Evolutionary conservation across 2,888 invertebrate species (phyloP).

Genomic region (Xylocampa areola): DNA sequence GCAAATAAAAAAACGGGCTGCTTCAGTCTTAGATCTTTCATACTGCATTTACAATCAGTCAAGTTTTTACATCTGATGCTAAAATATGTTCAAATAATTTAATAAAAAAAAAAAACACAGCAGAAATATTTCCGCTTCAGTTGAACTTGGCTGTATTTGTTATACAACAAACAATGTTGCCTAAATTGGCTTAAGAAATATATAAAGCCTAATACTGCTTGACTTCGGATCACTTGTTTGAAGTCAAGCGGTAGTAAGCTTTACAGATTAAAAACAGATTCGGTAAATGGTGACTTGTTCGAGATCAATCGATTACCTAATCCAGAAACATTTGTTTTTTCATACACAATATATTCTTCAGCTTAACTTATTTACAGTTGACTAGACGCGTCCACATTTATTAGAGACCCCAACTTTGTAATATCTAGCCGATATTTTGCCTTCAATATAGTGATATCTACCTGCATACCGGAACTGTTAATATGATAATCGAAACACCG

Average conservation of each 20-base stretch:
- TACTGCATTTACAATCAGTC: too few relatives aligned
- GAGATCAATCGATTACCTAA: constrained; percentile 23
- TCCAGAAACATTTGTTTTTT: too few relatives aligned
- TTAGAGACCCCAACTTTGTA: constrained; percentile 11
- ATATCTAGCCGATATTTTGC: not conserved
- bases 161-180: not conserved
- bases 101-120: too few relatives aligned
- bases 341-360: constrained; percentile 1
- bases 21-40: too few relatives aligned
- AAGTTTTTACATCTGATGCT: too few relatives aligned
- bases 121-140: too few relatives aligned
- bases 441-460: not conserved
- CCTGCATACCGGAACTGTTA: not conserved
- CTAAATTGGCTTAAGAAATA: constrained; percentile 9
- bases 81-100: too few relatives aligned
- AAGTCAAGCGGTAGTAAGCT: constrained; percentile 24
- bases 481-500: too few relatives aligned
- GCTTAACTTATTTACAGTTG: constrained; percentile 4
- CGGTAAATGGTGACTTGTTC: constrained; percentile 14
- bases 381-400: too few relatives aligned
- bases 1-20: too few relatives aligned
- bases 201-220: too few relatives aligned
- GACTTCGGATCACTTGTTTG: constrained; percentile 6
- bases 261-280: constrained; percentile 18
- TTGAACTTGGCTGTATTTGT: not conserved